Evolutionary conservation across 2,113 vertebrate species (phyloP), one percentile per base, ranked within the genome.

Genomic region (Macquaria ambigua): DNA sequence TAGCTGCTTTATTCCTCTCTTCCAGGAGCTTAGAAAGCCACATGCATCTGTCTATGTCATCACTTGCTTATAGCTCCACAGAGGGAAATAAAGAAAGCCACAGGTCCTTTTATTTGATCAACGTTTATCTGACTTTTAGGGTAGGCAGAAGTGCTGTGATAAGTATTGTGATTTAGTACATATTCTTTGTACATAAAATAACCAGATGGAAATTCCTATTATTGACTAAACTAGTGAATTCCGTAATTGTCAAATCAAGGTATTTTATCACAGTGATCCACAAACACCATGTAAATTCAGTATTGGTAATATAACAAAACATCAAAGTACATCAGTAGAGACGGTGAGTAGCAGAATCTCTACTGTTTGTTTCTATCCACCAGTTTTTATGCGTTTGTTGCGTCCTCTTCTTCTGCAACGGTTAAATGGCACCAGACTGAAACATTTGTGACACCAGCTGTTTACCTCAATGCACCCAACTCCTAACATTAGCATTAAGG

Each of bases 41-140:
- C 61, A 59, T 77, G 74, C 77, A 64, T 68, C 20, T 23, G 55
- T 81, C 64, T 53, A 15, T 87, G 74, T 15, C 55, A 31, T 76
- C 9, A 55, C 53, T 74, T 67, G 8, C 16, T 58, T 62, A 50
- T 39, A 59, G 58, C 9, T 46, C 52, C 37, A 2, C 56, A 48
- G 58, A 59, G 74, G 15, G 20, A 50, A 23, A 55, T 43, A 48
- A 61, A 63, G 43, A 12, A 3, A 61, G 14, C 50, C 74, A 55
- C 53, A n/a, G 37, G 25, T 78, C n/a, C 23, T 78, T 50, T 72
- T 61, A 48, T 52, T 55, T 74, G 11, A 69, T 37, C 53, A 53
- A 16, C 23, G 25, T 76, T 55, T 55, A 31, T 64, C 9, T 71
- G 16, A 75, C 37, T 31, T 62, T 31, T 37, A 48, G 2, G 21